Conservation (phyloP, 2,888 invertebrate species). For the Pasiphila rectangulata region DNA sequence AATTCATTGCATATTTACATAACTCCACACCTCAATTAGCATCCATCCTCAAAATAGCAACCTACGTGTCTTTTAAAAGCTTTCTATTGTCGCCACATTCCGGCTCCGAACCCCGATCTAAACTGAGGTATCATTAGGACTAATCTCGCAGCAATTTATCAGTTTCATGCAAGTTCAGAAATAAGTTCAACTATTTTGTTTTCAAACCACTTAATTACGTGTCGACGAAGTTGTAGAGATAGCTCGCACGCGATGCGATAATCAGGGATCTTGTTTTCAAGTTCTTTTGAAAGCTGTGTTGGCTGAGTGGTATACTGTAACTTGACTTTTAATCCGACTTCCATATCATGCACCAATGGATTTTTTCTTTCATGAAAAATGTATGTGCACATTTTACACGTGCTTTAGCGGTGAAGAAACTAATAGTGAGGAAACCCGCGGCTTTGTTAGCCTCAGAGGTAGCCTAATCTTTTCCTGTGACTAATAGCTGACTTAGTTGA, state of each 20-base stretch:
- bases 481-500: too few relatives aligned
- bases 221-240: constrained; percentile 39
- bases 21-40: constrained; percentile 1
- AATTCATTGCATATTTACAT: too few relatives aligned
- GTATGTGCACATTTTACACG: too few relatives aligned
- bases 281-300: too few relatives aligned
- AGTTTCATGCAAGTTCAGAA: constrained; percentile 38
- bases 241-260: constrained; percentile 32
- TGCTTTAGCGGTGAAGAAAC: too few relatives aligned
- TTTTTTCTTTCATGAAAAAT: background rate
- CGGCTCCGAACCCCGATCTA: constrained; percentile 7
- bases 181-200: constrained; percentile 49
- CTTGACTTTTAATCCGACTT: too few relatives aligned
- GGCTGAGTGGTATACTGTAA: too few relatives aligned
- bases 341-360: too few relatives aligned
- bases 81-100: constrained; percentile 39
- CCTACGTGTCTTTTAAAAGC: constrained; percentile 37
- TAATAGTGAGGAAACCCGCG: too few relatives aligned
- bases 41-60: background rate
- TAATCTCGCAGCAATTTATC: constrained; percentile 43
- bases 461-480: too few relatives aligned
- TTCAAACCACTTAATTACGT: constrained; percentile 59
- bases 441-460: too few relatives aligned
- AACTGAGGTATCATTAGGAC: constrained; percentile 33
- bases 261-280: background rate